These are phyloP conservation scores for Zingel zingel DNA, from an alignment of 2,113 vertebrate species.

Conservation along the genomic window DNA sequence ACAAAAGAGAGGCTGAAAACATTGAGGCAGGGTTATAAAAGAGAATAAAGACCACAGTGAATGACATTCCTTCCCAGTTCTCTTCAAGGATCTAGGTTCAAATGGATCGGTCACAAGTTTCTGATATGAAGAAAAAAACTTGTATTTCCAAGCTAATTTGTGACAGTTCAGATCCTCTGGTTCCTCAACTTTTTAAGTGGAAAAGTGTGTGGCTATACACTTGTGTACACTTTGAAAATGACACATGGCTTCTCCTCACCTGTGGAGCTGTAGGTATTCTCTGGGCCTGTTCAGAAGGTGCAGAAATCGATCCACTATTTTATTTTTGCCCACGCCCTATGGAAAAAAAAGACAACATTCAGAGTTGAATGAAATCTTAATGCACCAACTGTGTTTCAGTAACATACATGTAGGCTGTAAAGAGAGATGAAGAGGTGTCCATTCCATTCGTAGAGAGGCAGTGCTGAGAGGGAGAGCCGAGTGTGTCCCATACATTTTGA, in stretches of 20 bases:
- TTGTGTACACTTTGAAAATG: neutral
- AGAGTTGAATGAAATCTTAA: neutral
- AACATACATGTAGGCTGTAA: neutral
- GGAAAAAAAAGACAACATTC: too few species aligned
- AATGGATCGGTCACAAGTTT: neutral
- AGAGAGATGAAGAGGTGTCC: slow-evolving; percentile 1
- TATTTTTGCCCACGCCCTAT: slow-evolving; percentile 98
- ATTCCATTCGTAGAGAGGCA: slow-evolving; percentile 8
- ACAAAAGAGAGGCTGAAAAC: neutral
- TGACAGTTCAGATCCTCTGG: neutral
- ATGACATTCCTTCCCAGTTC: neutral
- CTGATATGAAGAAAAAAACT: neutral
- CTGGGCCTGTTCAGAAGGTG: slow-evolving; percentile 95
- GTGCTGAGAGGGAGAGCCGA: neutral
- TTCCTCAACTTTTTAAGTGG: neutral
- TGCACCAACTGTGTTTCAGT: neutral
- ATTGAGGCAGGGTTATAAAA: neutral
- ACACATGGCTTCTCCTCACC: slow-evolving; percentile 81
- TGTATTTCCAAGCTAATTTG: neutral
- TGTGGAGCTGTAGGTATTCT: slow-evolving; percentile 97
- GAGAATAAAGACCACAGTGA: neutral
- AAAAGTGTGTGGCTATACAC: neutral
- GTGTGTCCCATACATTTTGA: slow-evolving; percentile 37
- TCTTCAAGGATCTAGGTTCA: neutral
- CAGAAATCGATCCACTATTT: slow-evolving; percentile 96